phyloP scores from a whole-genome alignment of 2,113 vertebrate genomes.

The Dicentrarchus labrax region DNA sequence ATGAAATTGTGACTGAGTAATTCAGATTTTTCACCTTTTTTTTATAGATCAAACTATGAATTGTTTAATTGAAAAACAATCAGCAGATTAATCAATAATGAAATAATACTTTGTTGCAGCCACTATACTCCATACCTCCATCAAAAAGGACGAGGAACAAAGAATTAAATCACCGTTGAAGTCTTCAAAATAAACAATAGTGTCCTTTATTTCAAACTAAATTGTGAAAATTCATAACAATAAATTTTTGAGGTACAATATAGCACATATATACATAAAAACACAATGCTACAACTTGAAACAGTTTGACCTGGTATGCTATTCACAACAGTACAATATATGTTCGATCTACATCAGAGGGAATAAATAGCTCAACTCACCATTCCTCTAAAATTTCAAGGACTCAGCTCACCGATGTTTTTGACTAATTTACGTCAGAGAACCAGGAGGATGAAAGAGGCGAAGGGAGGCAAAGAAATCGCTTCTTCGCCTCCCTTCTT shows the following conservation, averaged over 20 bases:
- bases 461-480: too few relatives aligned
- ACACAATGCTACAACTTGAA: constrained; percentile 78
- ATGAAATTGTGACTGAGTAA: too few relatives aligned
- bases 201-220: constrained; percentile 82
- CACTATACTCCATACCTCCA: background rate
- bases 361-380: constrained; percentile 36
- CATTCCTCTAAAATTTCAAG: constrained; percentile 36
- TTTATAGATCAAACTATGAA: background rate
- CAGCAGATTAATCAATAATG: background rate
- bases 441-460: constrained; percentile 55
- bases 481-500: constrained; percentile 20
- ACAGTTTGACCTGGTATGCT: constrained; percentile 56
- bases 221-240: constrained; percentile 72
- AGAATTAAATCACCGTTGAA: constrained; percentile 18
- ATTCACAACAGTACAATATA: constrained; percentile 52
- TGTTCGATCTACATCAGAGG: constrained; percentile 31
- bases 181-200: constrained; percentile 63
- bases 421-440: constrained; percentile 47
- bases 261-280: constrained; percentile 77
- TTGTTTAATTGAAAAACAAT: too few relatives aligned
- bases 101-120: background rate
- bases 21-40: background rate
- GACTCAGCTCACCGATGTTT: constrained; percentile 32
- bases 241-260: constrained; percentile 75
- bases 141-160: constrained; percentile 15